Conservation (phyloP, 1,140 invertebrate genomes). For the Zaprionus kolodkinae region DNA sequence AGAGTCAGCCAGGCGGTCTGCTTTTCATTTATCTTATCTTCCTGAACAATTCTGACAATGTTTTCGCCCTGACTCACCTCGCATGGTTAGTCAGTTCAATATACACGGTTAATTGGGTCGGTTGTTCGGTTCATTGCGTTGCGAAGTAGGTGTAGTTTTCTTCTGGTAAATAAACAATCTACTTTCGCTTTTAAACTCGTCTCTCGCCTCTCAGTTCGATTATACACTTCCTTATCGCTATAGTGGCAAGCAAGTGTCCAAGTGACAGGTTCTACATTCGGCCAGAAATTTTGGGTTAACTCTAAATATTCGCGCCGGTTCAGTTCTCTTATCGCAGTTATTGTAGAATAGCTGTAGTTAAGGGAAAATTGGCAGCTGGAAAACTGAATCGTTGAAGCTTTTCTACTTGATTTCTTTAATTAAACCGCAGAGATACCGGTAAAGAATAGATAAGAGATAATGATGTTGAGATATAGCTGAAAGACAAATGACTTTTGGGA, state of each 20-base stretch:
- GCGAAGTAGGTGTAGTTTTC: neutral
- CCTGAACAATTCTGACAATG: neutral
- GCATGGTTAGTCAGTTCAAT: conserved; percentile 15
- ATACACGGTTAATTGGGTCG: conserved; percentile 19
- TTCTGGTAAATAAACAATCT: conserved; percentile 9
- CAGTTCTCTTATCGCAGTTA: neutral
- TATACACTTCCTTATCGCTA: neutral
- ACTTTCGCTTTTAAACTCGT: neutral
- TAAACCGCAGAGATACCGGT: neutral
- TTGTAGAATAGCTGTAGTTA: neutral
- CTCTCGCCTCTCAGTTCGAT: neutral
- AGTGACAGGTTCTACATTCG: neutral
- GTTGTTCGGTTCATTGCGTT: neutral
- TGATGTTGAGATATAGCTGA: neutral
- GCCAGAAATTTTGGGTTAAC: neutral
- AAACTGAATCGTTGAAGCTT: neutral
- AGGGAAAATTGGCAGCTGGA: neutral
- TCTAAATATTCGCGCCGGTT: neutral
- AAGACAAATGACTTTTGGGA: neutral
- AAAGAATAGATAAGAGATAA: neutral
- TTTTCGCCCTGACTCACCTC: conserved; percentile 23
- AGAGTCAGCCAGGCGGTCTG: conserved; percentile 18
- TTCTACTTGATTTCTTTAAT: neutral
- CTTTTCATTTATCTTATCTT: conserved; percentile 39
- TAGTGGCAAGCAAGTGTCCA: neutral